Percentiles rank a stretch among this genome's conserved stretches.
These are phyloP conservation scores for Serrognathus titanus DNA, from an alignment of 2,888 invertebrate species.

Conservation along the genomic window DNA sequence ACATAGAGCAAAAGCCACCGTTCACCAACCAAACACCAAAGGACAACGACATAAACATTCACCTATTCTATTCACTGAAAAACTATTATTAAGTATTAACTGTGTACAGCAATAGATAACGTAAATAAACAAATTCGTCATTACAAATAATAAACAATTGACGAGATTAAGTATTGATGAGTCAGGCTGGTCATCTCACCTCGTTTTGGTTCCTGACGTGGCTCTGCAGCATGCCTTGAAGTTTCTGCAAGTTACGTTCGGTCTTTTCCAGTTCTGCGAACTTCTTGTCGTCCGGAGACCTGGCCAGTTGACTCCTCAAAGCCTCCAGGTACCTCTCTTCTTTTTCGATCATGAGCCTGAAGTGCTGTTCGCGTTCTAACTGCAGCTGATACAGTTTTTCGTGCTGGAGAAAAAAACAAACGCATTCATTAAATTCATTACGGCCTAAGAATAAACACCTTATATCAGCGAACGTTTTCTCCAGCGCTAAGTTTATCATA, in stretches of 20 bases:
- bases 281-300: constrained; percentile 49
- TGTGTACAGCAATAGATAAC: constrained; percentile 2
- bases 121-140: neutral
- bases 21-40: constrained; percentile 26
- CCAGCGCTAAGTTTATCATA: neutral
- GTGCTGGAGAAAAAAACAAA: constrained; percentile 56
- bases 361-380: constrained; percentile 77
- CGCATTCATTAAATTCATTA: neutral
- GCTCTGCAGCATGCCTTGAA: constrained; percentile 55
- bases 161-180: neutral
- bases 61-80: neutral
- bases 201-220: constrained; percentile 38
- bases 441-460: neutral
- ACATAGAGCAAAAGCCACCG: constrained; percentile 24
- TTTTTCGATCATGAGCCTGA: constrained; percentile 85
- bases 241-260: constrained; percentile 58
- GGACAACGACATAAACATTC: constrained; percentile 14
- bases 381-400: constrained; percentile 83
- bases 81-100: neutral
- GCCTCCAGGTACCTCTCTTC: constrained; percentile 80
- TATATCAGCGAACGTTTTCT: neutral
- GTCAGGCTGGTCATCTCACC: constrained; percentile 28
- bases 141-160: too few species aligned
- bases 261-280: constrained; percentile 56
- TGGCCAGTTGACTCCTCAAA: constrained; percentile 65